Conservation (phyloP, 2,888 invertebrate species). For the Cryptophagus acutangulus region DNA sequence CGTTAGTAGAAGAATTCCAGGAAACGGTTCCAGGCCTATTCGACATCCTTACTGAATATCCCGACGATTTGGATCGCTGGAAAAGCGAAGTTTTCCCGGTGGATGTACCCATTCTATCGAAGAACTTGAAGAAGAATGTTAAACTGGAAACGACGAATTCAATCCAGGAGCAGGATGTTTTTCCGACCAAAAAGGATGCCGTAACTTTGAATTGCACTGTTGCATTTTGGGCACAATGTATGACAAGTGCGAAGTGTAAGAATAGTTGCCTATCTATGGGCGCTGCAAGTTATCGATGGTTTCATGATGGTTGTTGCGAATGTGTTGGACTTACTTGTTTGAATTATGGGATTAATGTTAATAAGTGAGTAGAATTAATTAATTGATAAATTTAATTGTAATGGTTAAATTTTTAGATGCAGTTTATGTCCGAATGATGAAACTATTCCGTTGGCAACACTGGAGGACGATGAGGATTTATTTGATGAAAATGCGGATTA, state of each 20-base stretch:
- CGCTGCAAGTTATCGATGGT: slow-evolving; percentile 82
- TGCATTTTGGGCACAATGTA: slow-evolving; percentile 85
- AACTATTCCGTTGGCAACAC: too few relatives aligned
- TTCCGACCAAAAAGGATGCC: too few relatives aligned
- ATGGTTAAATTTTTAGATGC: too few relatives aligned
- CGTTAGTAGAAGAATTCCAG: slow-evolving; percentile 85
- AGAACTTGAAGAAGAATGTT: too few relatives aligned
- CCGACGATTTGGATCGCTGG: slow-evolving; percentile 76
- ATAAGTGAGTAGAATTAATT: slow-evolving; percentile 66
- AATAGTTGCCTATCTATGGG: slow-evolving; percentile 80
- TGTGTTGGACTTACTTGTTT: slow-evolving; percentile 85
- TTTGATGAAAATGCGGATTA: too few relatives aligned
- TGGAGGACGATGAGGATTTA: too few relatives aligned
- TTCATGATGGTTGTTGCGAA: slow-evolving; percentile 92
- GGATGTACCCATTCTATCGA: too few relatives aligned
- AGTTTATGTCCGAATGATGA: too few relatives aligned
- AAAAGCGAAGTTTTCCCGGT: slow-evolving; percentile 77
- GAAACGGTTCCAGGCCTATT: slow-evolving; percentile 80
- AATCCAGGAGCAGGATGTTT: too few relatives aligned
- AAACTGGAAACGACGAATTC: too few relatives aligned
- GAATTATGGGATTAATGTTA: slow-evolving; percentile 85
- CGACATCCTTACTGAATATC: slow-evolving; percentile 72
- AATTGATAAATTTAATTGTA: too few relatives aligned
- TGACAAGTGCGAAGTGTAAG: slow-evolving; percentile 82
- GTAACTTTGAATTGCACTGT: slow-evolving; percentile 87